Conservation (phyloP, 2,113 vertebrate species). For the Petromus typicus region DNA sequence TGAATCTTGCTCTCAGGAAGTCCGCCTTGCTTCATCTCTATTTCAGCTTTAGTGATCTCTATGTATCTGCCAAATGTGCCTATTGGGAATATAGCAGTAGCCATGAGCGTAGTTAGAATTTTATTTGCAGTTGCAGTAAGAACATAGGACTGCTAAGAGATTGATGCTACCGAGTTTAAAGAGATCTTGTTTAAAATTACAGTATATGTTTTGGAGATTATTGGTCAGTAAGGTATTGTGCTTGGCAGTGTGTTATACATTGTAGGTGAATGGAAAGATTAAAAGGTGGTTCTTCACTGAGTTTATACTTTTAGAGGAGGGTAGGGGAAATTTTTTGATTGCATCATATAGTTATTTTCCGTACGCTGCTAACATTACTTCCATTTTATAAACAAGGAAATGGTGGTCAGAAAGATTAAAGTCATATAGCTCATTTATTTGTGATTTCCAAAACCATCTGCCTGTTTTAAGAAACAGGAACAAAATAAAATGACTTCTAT, state of each 20-base stretch:
- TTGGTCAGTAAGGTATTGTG: background rate
- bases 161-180: background rate
- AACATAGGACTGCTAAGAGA: background rate
- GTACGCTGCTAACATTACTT: background rate
- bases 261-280: background rate
- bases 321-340: background rate
- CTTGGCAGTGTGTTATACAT: background rate
- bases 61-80: background rate
- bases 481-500: background rate
- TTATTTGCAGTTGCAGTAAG: constrained; percentile 20
- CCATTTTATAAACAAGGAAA: background rate
- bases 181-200: background rate
- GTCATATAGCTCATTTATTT: background rate
- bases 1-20: background rate
- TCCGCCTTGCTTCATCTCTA: background rate
- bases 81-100: background rate
- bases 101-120: background rate
- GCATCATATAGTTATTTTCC: background rate
- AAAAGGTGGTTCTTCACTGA: background rate
- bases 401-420: background rate
- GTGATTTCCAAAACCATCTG: background rate
- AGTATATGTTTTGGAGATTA: constrained; percentile 16
- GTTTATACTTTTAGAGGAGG: background rate
- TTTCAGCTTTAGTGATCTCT: background rate
- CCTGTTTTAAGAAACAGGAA: background rate